Evolutionary conservation across 1,140 invertebrate genomes (phyloP).

Genomic region (Campodea augens): DNA sequence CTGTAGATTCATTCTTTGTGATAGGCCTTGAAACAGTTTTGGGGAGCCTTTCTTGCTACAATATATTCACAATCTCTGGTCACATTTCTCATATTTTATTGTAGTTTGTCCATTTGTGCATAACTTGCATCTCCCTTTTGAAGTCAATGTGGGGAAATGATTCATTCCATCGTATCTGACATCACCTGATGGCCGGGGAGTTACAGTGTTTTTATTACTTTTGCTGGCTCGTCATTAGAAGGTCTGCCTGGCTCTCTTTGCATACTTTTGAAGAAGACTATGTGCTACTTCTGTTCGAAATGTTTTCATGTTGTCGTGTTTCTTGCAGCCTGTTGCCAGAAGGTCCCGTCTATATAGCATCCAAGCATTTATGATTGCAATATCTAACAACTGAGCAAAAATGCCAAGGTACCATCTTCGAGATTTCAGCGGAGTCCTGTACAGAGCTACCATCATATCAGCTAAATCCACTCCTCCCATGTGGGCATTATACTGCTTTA

Average conservation of each 20-base stretch:
- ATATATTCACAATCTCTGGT: too few species aligned
- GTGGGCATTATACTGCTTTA: constrained; percentile 15
- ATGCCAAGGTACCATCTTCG: constrained; percentile 16
- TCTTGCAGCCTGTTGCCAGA: not conserved
- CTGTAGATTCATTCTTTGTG: too few species aligned
- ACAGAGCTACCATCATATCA: constrained; percentile 13
- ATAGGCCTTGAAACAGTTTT: too few species aligned
- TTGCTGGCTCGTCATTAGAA: too few species aligned
- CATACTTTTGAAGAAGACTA: not conserved
- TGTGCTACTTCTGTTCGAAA: not conserved
- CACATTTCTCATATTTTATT: too few species aligned
- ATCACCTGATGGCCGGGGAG: too few species aligned
- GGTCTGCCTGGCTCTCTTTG: too few species aligned
- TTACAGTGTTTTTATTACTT: too few species aligned
- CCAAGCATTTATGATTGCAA: constrained; percentile 14
- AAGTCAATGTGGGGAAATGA: too few species aligned
- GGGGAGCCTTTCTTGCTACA: too few species aligned
- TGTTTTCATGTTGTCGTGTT: not conserved
- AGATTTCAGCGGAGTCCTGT: constrained; percentile 12
- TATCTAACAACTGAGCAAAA: constrained; percentile 13
- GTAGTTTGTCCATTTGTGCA: too few species aligned
- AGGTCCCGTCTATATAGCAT: constrained; percentile 9
- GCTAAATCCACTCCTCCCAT: constrained; percentile 18
- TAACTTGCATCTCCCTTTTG: not conserved
- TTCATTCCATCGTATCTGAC: too few species aligned